Evolutionary conservation across 2,888 invertebrate species (phyloP).

Genomic region (Scotopteryx bipunctaria): DNA sequence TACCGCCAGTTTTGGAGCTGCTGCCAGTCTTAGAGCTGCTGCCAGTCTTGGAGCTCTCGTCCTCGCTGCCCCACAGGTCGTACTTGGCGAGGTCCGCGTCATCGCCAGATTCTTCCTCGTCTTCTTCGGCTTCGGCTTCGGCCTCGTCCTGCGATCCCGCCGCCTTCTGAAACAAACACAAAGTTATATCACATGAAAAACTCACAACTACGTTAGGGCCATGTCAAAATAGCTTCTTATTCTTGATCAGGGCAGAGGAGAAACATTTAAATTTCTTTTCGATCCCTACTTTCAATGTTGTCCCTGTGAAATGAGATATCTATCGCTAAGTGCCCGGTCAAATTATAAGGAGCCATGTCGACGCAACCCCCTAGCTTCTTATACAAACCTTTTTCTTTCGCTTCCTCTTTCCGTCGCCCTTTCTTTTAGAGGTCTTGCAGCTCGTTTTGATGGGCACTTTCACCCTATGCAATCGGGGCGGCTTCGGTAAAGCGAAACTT

Average conservation of each 20-base stretch:
- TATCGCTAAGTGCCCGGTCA: conserved; percentile 8
- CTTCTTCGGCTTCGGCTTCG: conserved; percentile 83
- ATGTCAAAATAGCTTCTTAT: conserved; percentile 20
- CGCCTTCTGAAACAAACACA: conserved; percentile 70
- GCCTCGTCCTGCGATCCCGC: conserved; percentile 64
- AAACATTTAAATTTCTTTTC: neutral
- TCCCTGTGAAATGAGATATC: neutral
- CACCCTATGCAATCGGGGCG: conserved; percentile 73
- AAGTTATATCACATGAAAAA: conserved; percentile 22
- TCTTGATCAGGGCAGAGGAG: conserved; percentile 9
- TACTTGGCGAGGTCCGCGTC: conserved; percentile 90
- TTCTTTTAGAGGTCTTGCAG: conserved; percentile 58
- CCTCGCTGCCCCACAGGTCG: conserved; percentile 89
- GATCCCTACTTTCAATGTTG: neutral
- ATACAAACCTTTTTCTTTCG: conserved; percentile 75
- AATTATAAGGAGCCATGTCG: conserved; percentile 15
- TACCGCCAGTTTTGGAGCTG: conserved; percentile 44
- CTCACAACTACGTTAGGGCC: neutral
- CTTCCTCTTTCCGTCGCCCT: conserved; percentile 54
- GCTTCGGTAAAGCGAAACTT: conserved; percentile 80
- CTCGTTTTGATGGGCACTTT: conserved; percentile 68
- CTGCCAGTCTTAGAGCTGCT: conserved; percentile 53
- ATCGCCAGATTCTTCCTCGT: conserved; percentile 85
- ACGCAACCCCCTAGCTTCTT: conserved; percentile 11
- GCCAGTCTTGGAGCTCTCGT: conserved; percentile 71